Evolutionary conservation across 2,797 vertebrate genomes (phyloP), one percentile per base, ranked within the genome.

Genomic region (Gastrophryne carolinensis): DNA sequence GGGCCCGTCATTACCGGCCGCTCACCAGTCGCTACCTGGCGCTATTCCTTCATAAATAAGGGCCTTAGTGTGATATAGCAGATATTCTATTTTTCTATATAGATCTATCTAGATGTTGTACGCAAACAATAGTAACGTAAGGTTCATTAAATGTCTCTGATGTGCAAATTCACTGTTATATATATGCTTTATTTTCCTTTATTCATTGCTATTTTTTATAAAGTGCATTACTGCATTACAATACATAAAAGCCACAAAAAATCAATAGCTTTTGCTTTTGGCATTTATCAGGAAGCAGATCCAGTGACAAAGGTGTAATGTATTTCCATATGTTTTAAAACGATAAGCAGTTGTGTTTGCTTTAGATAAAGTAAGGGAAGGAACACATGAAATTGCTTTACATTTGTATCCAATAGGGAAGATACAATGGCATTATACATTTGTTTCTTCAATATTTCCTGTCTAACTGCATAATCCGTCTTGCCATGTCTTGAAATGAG

Each of bases 331-430:
- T 1, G 54, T 41, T 21, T 72, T 32, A 72, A n/a, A 71, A 35
- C 13, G 61, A 73, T 73, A 73, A 73, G 50, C 27, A 44, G 61
- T 65, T 65, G 35, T 73, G 71, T 65, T 73, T 56, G 50, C 27
- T 64, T 65, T 65, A 56, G 60, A 73, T 65, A 73, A 53, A 65
- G 7, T 23, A 9, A n/a, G n/a, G 9, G 8, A n/a, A 24, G 54
- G 49, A 65, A 56, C 19, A 56, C 27, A 19, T 64, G 35, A 56
- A 65, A 73, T 64, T 56, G 61, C 26, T 73, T 65, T 44, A 56
- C 49, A 32, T 73, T 65, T 64, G 35, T 73, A 53, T 56, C 4
- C 47, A 54, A 24, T 54, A 12, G 30, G 47, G 32, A 15, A 52
- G 15, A 54, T 54, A 63, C 24, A 44, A 65, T 32, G 24, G 26